phyloP scores from a whole-genome alignment of 2,113 vertebrate species.

The Leptobrachium leishanense region DNA sequence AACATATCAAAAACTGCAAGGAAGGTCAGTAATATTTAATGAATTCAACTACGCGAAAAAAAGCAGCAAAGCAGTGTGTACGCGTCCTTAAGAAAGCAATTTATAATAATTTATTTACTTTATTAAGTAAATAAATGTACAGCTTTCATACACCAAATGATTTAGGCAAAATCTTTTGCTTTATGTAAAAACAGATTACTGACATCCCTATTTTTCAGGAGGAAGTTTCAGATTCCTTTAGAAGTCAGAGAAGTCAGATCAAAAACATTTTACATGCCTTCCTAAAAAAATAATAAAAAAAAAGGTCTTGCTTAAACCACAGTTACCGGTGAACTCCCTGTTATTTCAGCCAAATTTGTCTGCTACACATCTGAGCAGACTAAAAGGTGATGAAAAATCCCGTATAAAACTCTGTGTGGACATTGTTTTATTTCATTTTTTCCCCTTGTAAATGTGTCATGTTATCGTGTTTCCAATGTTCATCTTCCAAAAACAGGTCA shows the following conservation, averaged over 20 bases:
- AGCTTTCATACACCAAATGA: conserved; percentile 20
- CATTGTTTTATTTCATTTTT: conserved; percentile 8
- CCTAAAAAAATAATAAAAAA: conserved; percentile 17
- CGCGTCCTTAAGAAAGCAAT: background rate
- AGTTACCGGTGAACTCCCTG: conserved; percentile 47
- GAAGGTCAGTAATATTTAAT: background rate
- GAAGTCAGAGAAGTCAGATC: conserved; percentile 44
- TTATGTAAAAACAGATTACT: conserved; percentile 31
- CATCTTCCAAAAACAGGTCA: background rate
- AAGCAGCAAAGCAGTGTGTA: conserved; percentile 18
- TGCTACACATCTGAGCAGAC: conserved; percentile 24
- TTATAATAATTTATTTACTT: background rate
- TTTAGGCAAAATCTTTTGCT: conserved; percentile 16
- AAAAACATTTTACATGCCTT: conserved; percentile 41
- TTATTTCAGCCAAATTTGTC: conserved; percentile 41
- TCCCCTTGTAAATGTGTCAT: background rate
- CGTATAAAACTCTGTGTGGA: conserved; percentile 20
- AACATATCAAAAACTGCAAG: no score
- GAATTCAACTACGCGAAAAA: conserved; percentile 9
- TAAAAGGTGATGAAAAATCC: conserved; percentile 36
- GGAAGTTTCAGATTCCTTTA: conserved; percentile 45
- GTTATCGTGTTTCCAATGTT: background rate
- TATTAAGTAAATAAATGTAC: conserved; percentile 36
- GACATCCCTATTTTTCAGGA: conserved; percentile 38
- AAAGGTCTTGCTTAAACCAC: conserved; percentile 29